phyloP scores from a whole-genome alignment of 1,140 invertebrate species.

The Papilio xuthus region DNA sequence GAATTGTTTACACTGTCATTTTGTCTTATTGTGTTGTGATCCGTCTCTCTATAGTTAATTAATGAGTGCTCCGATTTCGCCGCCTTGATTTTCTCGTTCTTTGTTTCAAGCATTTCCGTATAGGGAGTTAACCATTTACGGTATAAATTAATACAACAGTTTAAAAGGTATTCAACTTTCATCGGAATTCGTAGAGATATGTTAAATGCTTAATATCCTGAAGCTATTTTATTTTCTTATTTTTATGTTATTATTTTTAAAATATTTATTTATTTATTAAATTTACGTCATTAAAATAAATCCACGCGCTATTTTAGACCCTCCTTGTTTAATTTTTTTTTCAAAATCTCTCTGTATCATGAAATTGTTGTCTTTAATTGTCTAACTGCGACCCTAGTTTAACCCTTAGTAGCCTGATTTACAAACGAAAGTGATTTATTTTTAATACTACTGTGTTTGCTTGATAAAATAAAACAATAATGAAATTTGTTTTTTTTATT shows the following conservation, averaged over 20 bases:
- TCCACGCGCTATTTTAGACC: too few relatives aligned
- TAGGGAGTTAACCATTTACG: constrained; percentile 31
- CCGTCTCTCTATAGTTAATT: constrained; percentile 19
- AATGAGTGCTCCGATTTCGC: constrained; percentile 26
- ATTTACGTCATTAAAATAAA: too few relatives aligned
- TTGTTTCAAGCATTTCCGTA: constrained; percentile 30
- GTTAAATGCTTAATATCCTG: constrained; percentile 12
- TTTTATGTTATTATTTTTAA: not conserved
- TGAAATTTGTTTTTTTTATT: too few relatives aligned
- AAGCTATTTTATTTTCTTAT: constrained; percentile 7
- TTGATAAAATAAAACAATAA: too few relatives aligned
- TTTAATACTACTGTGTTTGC: too few relatives aligned
- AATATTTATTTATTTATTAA: too few relatives aligned
- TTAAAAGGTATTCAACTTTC: constrained; percentile 36
- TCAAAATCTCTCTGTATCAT: too few relatives aligned
- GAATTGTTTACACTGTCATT: constrained; percentile 9
- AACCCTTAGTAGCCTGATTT: too few relatives aligned
- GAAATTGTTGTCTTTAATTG: too few relatives aligned
- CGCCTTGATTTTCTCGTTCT: constrained; percentile 20
- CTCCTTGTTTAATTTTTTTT: too few relatives aligned
- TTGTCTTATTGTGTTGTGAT: not conserved
- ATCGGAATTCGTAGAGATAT: constrained; percentile 35
- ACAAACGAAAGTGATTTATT: too few relatives aligned
- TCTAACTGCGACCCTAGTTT: too few relatives aligned
- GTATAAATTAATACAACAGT: constrained; percentile 15